These are phyloP conservation scores for Plodia interpunctella DNA, from an alignment of 1,140 invertebrate genomes.

Conservation along the genomic window DNA sequence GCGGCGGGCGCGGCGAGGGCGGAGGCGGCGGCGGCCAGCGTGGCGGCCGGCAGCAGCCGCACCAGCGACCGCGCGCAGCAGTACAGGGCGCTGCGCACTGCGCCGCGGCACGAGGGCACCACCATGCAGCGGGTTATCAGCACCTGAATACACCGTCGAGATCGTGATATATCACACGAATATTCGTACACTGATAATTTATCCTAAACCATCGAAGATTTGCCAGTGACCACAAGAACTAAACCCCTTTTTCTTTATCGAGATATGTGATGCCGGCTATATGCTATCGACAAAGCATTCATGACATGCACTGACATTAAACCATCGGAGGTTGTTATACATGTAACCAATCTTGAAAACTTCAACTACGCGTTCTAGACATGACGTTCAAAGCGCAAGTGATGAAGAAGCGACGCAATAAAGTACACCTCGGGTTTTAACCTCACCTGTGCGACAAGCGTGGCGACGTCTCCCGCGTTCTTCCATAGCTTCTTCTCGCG, in stretches of 20 bases:
- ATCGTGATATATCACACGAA: neutral
- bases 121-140: conserved; percentile 62
- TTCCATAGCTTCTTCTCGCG: conserved; percentile 67
- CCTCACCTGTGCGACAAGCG: conserved; percentile 48
- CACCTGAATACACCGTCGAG: conserved; percentile 34
- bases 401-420: too few species aligned
- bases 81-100: conserved; percentile 34
- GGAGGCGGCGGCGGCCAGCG: conserved; percentile 69
- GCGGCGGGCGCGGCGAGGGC: conserved; percentile 74
- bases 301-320: too few species aligned
- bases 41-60: conserved; percentile 50
- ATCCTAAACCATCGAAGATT: too few species aligned
- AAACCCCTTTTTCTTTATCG: too few species aligned
- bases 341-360: too few species aligned
- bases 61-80: conserved; percentile 42
- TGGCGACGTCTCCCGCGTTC: conserved; percentile 60
- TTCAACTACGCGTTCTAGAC: too few species aligned
- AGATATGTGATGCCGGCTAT: too few species aligned
- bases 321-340: too few species aligned
- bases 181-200: neutral
- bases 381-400: too few species aligned
- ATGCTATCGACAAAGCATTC: too few species aligned
- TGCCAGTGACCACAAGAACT: too few species aligned
- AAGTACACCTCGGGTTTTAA: too few species aligned
- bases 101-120: conserved; percentile 34